Conservation (phyloP, 2,888 invertebrate species). For the Lithophane semibrunnea region DNA sequence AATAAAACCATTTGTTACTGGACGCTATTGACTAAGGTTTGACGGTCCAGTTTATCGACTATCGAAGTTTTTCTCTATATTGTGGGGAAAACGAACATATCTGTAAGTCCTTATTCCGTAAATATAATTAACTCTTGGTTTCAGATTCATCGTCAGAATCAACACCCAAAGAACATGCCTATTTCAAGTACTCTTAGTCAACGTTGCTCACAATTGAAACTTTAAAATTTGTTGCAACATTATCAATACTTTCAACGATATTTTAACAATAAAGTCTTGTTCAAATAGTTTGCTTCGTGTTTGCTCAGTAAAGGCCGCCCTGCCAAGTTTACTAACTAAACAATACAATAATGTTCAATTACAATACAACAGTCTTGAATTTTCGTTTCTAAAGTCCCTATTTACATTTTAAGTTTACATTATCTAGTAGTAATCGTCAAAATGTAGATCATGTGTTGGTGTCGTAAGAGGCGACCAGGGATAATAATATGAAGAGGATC, state of each 20-base stretch:
- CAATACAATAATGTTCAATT: constrained; percentile 39
- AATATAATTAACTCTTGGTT: neutral
- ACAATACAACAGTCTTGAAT: constrained; percentile 20
- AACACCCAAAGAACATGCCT: neutral
- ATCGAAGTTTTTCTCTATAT: neutral
- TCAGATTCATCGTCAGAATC: neutral
- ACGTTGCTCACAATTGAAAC: neutral
- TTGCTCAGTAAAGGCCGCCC: constrained; percentile 12
- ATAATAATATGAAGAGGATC: neutral
- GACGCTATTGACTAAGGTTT: neutral
- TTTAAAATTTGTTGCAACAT: constrained; percentile 18
- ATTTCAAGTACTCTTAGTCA: constrained; percentile 10
- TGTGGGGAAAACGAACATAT: neutral
- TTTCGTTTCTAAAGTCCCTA: constrained; percentile 12
- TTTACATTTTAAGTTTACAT: constrained; percentile 32
- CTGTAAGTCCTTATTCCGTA: neutral
- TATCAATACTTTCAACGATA: constrained; percentile 8
- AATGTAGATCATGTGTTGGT: neutral
- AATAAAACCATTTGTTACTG: constrained; percentile 32
- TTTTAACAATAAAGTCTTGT: constrained; percentile 13
- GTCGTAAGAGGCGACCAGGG: neutral
- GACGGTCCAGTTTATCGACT: constrained; percentile 1
- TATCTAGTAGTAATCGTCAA: neutral
- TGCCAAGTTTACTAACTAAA: constrained; percentile 39
- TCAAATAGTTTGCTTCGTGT: constrained; percentile 16